phyloP scores from a whole-genome alignment of 2,888 invertebrate species.

The Pristionchus arcanus region DNA sequence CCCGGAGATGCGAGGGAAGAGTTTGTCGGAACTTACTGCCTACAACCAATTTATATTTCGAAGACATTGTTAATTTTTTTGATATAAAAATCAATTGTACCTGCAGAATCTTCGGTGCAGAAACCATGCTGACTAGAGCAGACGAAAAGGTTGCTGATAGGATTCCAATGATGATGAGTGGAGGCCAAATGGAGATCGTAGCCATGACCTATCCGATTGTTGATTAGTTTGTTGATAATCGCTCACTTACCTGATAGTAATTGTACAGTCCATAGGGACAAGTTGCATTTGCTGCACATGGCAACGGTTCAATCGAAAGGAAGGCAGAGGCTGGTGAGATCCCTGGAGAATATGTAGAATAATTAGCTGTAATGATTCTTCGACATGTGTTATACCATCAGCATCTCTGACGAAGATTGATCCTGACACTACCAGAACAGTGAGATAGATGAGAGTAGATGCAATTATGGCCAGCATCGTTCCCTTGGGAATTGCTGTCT shows the following conservation, averaged over 20 bases:
- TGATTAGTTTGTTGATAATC: constrained; percentile 49
- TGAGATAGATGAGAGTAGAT: constrained; percentile 90
- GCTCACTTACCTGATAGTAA: constrained; percentile 86
- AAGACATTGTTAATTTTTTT: too few species aligned
- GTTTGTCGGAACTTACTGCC: constrained; percentile 92
- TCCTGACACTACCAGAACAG: constrained; percentile 86
- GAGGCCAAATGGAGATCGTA: constrained; percentile 82
- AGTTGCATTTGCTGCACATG: neutral
- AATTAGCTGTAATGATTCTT: neutral
- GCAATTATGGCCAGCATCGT: constrained; percentile 90
- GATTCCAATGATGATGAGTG: constrained; percentile 94
- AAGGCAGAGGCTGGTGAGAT: neutral
- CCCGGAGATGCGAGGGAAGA: constrained; percentile 89
- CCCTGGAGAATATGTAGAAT: neutral
- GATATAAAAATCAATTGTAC: constrained; percentile 63
- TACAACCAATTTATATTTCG: constrained; percentile 68
- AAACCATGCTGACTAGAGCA: constrained; percentile 93
- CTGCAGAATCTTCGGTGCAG: constrained; percentile 87
- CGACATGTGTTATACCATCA: neutral
- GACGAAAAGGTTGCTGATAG: constrained; percentile 97
- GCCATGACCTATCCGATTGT: constrained; percentile 57
- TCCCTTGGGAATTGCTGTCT: constrained; percentile 91
- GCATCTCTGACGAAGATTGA: constrained; percentile 60
- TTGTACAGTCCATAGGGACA: constrained; percentile 91
- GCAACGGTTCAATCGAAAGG: neutral